These are phyloP conservation scores for Catharus fuscescens DNA, from an alignment of 2,113 vertebrate species.

Conservation along the genomic window DNA sequence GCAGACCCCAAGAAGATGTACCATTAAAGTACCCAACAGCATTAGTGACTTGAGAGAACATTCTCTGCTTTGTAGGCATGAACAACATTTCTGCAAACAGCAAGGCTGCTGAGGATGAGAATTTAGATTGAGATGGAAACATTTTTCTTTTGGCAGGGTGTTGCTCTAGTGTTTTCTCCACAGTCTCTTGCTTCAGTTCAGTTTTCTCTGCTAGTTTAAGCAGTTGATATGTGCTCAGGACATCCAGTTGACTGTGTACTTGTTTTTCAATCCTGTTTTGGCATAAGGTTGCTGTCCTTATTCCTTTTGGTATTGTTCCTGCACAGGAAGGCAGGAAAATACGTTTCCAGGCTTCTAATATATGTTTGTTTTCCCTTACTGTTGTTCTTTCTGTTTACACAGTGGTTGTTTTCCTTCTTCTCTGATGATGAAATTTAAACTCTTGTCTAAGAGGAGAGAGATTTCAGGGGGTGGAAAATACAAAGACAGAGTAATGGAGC, in stretches of 20 bases:
- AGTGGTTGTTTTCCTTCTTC: conserved; percentile 33
- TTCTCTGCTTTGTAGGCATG: background rate
- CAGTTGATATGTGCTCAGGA: background rate
- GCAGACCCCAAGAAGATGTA: background rate
- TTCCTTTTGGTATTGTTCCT: conserved; percentile 52
- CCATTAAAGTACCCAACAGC: background rate
- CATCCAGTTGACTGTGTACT: background rate
- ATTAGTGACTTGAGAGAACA: background rate
- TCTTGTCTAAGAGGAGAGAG: background rate
- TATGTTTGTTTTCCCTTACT: conserved; percentile 40
- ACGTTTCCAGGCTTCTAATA: conserved; percentile 50
- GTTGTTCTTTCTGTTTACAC: conserved; percentile 48
- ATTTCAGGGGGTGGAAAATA: background rate
- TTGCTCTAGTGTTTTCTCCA: background rate
- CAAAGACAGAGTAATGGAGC: background rate
- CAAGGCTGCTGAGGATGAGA: background rate
- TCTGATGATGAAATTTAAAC: conserved; percentile 16
- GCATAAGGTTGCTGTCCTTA: conserved; percentile 28
- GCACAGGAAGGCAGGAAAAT: conserved; percentile 63
- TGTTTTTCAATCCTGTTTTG: conserved; percentile 54
- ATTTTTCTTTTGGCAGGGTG: background rate
- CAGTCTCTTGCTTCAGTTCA: background rate
- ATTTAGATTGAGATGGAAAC: background rate
- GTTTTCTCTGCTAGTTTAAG: background rate
- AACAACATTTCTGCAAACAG: background rate